Conservation (phyloP, 2,797 vertebrate genomes). For the Meriones psammophilus region DNA sequence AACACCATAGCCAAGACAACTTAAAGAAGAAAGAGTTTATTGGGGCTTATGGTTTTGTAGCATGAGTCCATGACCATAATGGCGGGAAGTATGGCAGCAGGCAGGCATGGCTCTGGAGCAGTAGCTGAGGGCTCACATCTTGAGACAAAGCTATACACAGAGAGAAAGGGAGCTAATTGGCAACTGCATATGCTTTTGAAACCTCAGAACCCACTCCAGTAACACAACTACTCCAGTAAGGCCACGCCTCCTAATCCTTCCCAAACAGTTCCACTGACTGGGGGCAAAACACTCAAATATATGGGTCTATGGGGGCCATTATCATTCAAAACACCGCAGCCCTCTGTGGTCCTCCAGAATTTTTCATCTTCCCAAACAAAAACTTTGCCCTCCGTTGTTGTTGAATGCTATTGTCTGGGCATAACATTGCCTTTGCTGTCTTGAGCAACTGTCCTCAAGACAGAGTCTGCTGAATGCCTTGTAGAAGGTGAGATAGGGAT, state of each 20-base stretch:
- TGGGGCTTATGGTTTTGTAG: neutral
- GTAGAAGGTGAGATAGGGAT: neutral
- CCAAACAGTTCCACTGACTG: neutral
- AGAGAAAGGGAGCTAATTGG: neutral
- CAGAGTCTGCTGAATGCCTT: neutral
- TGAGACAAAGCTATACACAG: neutral
- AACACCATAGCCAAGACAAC: neutral
- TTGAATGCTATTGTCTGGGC: neutral
- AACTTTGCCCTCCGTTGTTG: neutral
- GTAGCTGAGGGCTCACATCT: neutral
- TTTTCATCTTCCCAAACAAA: neutral
- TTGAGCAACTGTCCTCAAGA: neutral
- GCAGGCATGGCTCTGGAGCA: neutral
- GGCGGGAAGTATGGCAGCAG: neutral
- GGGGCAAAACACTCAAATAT: neutral
- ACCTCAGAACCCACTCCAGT: neutral
- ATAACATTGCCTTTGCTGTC: neutral
- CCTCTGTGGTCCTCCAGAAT: neutral
- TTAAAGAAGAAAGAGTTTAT: neutral
- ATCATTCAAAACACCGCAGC: neutral
- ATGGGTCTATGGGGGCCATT: neutral
- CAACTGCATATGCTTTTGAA: neutral
- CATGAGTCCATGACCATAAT: neutral
- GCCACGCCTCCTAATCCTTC: neutral
- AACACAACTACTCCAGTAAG: neutral